Evolutionary conservation across 2,113 vertebrate genomes (phyloP).

Genomic region (Hemibates koningsi): DNA sequence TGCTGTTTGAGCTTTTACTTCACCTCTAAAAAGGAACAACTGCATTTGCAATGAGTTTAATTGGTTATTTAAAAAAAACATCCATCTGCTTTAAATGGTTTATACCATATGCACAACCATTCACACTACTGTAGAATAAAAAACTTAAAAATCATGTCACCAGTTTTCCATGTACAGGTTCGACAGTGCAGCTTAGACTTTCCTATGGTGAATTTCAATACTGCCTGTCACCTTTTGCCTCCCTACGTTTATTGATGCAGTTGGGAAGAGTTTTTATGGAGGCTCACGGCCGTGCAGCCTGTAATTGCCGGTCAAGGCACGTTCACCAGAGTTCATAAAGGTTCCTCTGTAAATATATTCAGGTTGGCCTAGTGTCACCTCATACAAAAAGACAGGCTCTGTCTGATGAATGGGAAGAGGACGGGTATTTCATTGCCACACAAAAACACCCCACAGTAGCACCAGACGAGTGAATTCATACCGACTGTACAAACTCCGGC

Average conservation of each 20-base stretch:
- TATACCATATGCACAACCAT: rapidly evolving
- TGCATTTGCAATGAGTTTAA: not conserved
- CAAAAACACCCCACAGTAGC: not conserved
- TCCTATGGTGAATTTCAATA: not conserved
- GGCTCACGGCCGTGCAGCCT: not conserved
- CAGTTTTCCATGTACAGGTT: not conserved
- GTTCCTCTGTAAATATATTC: slow-evolving; percentile 63
- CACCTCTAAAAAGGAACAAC: not conserved
- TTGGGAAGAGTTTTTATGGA: slow-evolving; percentile 43
- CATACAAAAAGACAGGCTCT: slow-evolving; percentile 19
- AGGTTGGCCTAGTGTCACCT: slow-evolving; percentile 45
- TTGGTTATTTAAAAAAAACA: not conserved
- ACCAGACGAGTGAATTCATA: not conserved
- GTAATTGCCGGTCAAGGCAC: slow-evolving; percentile 48
- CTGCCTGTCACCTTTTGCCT: slow-evolving; percentile 32
- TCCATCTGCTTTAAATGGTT: not conserved
- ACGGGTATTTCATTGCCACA: not conserved
- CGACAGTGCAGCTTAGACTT: not conserved
- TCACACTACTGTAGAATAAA: not conserved
- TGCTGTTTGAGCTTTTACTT: not conserved
- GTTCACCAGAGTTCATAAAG: slow-evolving; percentile 56
- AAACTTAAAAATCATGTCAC: not conserved
- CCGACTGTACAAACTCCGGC: not conserved
- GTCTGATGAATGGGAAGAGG: slow-evolving; percentile 37
- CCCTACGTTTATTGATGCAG: slow-evolving; percentile 41